Conservation (phyloP, 1,140 invertebrate genomes). For the Platyscapa corneri region DNA sequence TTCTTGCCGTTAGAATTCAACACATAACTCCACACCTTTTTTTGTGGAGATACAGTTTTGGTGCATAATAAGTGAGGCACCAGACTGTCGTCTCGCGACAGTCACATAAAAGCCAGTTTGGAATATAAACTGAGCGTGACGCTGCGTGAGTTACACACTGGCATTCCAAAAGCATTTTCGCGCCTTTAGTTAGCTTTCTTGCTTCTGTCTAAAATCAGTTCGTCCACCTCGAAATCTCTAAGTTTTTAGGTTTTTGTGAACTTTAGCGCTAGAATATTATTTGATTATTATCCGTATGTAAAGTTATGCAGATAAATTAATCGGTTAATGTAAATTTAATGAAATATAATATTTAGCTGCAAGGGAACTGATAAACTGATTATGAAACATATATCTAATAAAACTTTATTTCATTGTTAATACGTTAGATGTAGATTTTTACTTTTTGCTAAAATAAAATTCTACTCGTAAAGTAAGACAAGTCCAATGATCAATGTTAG, state of each 20-base stretch:
- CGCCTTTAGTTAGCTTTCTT: not conserved
- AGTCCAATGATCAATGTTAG: no score
- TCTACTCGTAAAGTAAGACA: no score
- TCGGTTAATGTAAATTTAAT: no score
- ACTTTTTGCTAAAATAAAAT: no score
- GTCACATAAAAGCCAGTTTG: slow-evolving; percentile 17
- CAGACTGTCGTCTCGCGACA: not conserved
- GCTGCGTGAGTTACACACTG: not conserved
- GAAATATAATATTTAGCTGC: no score
- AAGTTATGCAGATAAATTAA: no score
- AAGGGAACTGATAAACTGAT: no score
- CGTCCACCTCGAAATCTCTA: not conserved
- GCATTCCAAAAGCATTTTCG: slow-evolving; percentile 13
- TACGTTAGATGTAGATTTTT: no score
- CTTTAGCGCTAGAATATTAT: not conserved
- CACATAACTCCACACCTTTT: not conserved
- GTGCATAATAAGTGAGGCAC: slow-evolving; percentile 6
- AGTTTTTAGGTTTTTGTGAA: not conserved
- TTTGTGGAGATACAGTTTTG: not conserved
- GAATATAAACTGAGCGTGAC: slow-evolving; percentile 19
- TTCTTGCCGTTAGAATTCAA: not conserved
- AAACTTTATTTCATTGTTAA: no score
- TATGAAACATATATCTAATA: no score
- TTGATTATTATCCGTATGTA: not conserved
- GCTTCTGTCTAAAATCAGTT: not conserved